Evolutionary conservation across 2,888 invertebrate species (phyloP).

Genomic region (Sipha maydis): DNA sequence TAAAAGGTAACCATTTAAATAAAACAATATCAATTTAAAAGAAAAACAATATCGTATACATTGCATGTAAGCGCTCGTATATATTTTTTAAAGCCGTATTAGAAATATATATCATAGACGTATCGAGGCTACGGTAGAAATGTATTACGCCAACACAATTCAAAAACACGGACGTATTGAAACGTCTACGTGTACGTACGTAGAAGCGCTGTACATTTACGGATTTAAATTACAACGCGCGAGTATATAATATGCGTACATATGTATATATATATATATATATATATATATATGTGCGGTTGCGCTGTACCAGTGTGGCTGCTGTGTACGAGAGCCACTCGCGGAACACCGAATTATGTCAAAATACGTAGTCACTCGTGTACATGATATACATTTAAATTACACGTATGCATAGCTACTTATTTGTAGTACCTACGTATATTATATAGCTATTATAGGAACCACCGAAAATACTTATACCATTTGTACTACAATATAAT

Average conservation of each 20-base stretch:
- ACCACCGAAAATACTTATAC: background rate
- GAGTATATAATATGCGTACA: background rate
- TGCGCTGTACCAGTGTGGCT: background rate
- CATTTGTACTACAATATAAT: no score
- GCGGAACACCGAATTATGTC: background rate
- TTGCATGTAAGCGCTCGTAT: background rate
- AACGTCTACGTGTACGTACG: background rate
- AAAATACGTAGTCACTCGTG: background rate
- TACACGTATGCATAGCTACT: no score
- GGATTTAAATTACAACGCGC: constrained; percentile 21
- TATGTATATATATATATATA: no score
- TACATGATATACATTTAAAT: no score
- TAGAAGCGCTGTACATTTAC: background rate
- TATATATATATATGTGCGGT: background rate
- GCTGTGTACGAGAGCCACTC: background rate
- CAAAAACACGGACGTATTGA: background rate
- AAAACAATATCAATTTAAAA: constrained; percentile 32
- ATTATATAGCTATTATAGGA: background rate
- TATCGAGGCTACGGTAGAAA: constrained; percentile 8
- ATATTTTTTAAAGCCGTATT: constrained; percentile 17
- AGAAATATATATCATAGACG: constrained; percentile 8
- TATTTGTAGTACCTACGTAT: background rate
- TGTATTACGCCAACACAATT: background rate
- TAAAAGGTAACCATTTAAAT: background rate
- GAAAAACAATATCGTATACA: no score